phyloP scores from a whole-genome alignment of 1,140 invertebrate genomes.

The Acyrthosiphon pisum region DNA sequence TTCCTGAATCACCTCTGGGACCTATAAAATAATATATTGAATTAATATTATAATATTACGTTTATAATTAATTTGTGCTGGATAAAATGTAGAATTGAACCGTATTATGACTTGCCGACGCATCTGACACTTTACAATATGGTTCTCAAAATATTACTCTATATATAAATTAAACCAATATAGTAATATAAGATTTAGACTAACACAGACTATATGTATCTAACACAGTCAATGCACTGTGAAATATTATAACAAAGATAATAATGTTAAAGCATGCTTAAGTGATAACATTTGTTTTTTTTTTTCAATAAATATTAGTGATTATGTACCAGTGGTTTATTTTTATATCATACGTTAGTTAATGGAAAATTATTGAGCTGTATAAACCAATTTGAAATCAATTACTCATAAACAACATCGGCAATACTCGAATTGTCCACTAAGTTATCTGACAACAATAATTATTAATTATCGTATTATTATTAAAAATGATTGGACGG shows the following conservation, averaged over 20 bases:
- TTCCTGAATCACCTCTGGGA: slow-evolving; percentile 60
- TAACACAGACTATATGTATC: neutral
- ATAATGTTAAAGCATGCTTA: neutral
- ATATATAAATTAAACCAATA: neutral
- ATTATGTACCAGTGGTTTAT: no score
- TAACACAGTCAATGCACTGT: neutral
- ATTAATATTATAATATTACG: neutral
- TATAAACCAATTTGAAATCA: neutral
- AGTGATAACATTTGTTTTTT: neutral
- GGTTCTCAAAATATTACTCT: neutral
- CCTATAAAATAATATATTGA: slow-evolving; percentile 62
- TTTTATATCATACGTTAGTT: neutral
- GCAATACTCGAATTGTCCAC: neutral
- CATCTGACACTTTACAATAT: no score
- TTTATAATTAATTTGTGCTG: neutral
- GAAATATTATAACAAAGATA: neutral
- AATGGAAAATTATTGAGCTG: neutral
- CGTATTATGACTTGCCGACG: neutral
- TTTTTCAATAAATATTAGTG: no score
- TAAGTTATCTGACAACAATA: neutral
- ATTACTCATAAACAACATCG: neutral
- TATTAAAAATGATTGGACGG: neutral
- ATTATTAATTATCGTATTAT: neutral
- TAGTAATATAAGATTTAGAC: neutral
- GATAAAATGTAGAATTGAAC: neutral